These are phyloP conservation scores for Flabesymbios commensalis DNA, from an alignment of 2,888 invertebrate species.

Conservation along the genomic window DNA sequence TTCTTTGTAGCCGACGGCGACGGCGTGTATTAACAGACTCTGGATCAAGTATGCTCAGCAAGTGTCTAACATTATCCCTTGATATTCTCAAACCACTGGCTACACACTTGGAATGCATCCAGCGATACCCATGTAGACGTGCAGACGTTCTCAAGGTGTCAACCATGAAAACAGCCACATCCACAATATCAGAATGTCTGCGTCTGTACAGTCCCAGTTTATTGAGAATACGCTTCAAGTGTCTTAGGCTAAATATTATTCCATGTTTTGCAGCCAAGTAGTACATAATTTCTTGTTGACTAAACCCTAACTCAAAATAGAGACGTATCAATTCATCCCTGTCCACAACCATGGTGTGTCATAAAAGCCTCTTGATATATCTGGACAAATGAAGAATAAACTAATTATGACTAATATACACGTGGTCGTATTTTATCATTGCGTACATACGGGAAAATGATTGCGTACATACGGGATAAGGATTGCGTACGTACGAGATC, in stretches of 20 bases:
- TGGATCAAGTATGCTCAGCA: background rate
- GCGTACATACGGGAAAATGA: no score
- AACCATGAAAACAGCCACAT: background rate
- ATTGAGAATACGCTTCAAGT: background rate
- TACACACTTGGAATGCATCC: background rate
- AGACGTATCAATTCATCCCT: no score
- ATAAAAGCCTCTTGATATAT: no score
- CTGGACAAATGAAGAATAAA: no score
- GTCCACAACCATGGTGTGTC: no score
- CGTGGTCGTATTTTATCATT: no score
- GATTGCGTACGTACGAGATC: no score
- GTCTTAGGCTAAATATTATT: background rate
- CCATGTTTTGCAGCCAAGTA: no score
- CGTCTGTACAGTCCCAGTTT: background rate
- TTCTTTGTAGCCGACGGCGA: constrained; percentile 15
- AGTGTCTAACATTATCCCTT: background rate
- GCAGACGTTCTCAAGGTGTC: background rate
- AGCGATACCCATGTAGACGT: background rate
- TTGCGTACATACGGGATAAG: no score
- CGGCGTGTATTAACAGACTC: background rate
- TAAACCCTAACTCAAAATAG: no score
- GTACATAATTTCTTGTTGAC: no score
- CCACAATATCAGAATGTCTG: background rate
- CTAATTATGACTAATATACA: no score
- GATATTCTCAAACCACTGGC: background rate